Percentiles rank a stretch among this genome's conserved stretches.
phyloP scores from a whole-genome alignment of 2,113 vertebrate species.

The Spermophilus dauricus region DNA sequence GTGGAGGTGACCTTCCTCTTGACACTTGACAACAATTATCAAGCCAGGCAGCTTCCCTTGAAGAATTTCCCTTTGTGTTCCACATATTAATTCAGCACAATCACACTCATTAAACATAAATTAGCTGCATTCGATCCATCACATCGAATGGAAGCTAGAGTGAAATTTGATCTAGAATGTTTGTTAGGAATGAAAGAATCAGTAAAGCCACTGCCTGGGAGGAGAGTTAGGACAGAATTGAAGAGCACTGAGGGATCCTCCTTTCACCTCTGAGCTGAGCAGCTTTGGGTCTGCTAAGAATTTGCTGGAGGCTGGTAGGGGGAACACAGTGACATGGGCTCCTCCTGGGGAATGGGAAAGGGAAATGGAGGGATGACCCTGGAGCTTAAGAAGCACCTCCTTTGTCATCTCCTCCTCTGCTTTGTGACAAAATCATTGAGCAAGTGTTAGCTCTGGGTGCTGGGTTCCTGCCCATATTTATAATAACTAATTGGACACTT shows the following conservation, averaged over 20 bases:
- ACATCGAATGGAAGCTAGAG: not conserved
- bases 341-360: not conserved
- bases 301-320: accelerated
- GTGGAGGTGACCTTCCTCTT: not conserved
- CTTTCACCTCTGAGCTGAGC: accelerated
- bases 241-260: accelerated
- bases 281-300: accelerated
- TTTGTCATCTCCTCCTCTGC: not conserved
- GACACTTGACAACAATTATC: not conserved
- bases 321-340: accelerated
- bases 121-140: accelerated
- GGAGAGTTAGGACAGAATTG: not conserved
- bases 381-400: not conserved
- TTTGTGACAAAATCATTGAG: not conserved
- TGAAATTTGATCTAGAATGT: not conserved
- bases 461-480: not conserved
- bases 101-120: not conserved
- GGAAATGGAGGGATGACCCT: not conserved
- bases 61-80: not conserved
- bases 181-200: not conserved
- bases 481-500: not conserved
- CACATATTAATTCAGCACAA: not conserved
- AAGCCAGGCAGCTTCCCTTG: not conserved
- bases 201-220: not conserved
- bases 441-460: not conserved